These are phyloP conservation scores for Homarus americanus DNA, from an alignment of 1,140 invertebrate genomes.

Conservation along the genomic window DNA sequence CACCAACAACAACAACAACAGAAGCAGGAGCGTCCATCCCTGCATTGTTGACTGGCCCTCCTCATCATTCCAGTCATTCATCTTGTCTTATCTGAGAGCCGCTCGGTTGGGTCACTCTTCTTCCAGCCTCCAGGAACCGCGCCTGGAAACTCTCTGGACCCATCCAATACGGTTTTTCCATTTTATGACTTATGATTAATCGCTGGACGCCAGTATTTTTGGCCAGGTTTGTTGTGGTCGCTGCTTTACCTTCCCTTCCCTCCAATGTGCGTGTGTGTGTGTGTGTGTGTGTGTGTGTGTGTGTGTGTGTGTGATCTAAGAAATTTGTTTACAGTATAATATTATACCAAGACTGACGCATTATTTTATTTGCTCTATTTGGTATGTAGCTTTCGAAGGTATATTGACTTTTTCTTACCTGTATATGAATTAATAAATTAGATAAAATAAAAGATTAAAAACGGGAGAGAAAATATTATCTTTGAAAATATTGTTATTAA, in stretches of 20 bases:
- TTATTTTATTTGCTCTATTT: too few species aligned
- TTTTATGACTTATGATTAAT: conserved; percentile 59
- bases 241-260: conserved; percentile 22
- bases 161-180: conserved; percentile 33
- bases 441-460: too few species aligned
- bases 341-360: too few species aligned
- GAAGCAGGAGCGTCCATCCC: conserved; percentile 42
- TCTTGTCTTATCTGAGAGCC: conserved; percentile 54
- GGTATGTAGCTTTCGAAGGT: too few species aligned
- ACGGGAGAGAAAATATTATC: too few species aligned
- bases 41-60: conserved; percentile 52
- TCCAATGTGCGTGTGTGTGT: not conserved
- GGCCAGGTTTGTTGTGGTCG: not conserved
- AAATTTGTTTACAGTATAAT: too few species aligned
- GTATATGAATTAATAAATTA: too few species aligned
- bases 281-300: too few species aligned
- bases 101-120: conserved; percentile 60
- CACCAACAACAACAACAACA: not conserved
- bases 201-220: conserved; percentile 25
- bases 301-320: too few species aligned
- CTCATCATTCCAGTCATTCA: conserved; percentile 62
- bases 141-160: conserved; percentile 37
- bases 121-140: conserved; percentile 52
- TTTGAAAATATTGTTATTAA: too few species aligned
- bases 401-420: too few species aligned